Evolutionary conservation across 2,888 invertebrate genomes (phyloP), one percentile per base, ranked within the genome.

Genomic region (Noctua janthe): DNA sequence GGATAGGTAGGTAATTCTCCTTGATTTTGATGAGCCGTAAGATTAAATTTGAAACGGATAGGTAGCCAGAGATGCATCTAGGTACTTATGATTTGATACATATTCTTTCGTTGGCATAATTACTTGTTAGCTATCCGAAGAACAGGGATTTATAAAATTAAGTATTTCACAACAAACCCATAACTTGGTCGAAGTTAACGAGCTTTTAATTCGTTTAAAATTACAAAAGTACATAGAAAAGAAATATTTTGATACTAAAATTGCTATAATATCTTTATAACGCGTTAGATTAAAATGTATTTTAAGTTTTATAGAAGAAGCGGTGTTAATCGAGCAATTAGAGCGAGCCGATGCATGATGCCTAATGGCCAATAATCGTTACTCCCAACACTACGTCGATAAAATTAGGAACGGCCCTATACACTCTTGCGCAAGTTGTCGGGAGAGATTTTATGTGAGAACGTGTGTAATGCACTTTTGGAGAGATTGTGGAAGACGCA

Each of bases 361-460:
- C 83, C 91, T 95, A 94, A 95, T 95, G 92, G 94, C 84, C 90
- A 87, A 90, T 95, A 93, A 95, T 94, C 91, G 90, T 94, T 92
- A 92, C 90, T 92, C 90, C 91, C 91, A 92, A 91, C 92, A 93
- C 91, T 90, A 90, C 88, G 87, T 93, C 94, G 94, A 95, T 95
- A 95, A 94, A 94, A 94, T 93, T 93, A 93, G 92, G 91, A 91
- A 90, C 90, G 91, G 85, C 86, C 75, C 83, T 80, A 84, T 84
- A 77, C 87, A 85, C 88, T 91, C 87, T 95, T 95, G 91, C 92
- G 91, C 93, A 95, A 95, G 88, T 76, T 75, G 79, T 84, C 87
- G 88, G 82, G 89, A 93, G 90, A 92, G 89, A 89, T 92, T 86
- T 88, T 88, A 81, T 86, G 88, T 83, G 83, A 84, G 90, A 88